These are phyloP conservation scores for Mastigias papua DNA, from an alignment of 30 jellyfish, hydroid and myxozoan species.

Conservation along the genomic window DNA sequence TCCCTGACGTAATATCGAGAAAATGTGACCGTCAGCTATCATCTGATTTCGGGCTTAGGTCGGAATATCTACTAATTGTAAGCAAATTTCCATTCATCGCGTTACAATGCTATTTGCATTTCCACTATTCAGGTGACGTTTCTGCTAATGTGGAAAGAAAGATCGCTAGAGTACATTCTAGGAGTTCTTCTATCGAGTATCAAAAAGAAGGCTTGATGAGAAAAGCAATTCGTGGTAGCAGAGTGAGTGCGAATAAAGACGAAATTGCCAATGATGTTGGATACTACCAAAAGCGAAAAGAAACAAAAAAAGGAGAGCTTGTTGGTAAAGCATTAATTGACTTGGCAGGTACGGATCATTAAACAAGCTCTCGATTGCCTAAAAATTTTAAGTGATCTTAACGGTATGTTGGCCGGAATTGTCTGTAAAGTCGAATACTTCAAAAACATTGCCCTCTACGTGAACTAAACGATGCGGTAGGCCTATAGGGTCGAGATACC, in stretches of 20 bases:
- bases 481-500: too few species aligned
- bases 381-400: too few species aligned
- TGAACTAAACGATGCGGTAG: too few species aligned
- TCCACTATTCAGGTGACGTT: neutral
- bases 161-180: conserved; percentile 41
- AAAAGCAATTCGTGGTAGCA: conserved; percentile 22
- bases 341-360: conserved; percentile 73
- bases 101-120: neutral
- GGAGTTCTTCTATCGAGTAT: neutral
- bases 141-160: conserved; percentile 60
- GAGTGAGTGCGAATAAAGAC: neutral
- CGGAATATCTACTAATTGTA: too few species aligned
- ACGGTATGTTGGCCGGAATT: too few species aligned
- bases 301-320: conserved; percentile 61
- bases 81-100: too few species aligned
- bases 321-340: conserved; percentile 64
- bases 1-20: too few species aligned
- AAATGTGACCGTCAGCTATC: too few species aligned
- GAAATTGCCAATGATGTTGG: conserved; percentile 46
- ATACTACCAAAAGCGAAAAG: conserved; percentile 29
- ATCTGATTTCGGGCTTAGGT: too few species aligned
- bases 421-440: too few species aligned
- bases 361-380: too few species aligned
- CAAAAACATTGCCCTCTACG: too few species aligned
- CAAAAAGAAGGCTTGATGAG: conserved; percentile 27